A percentile compares a stretch with the other conserved stretches of the same genome.
phyloP scores from a whole-genome alignment of 2,113 vertebrate genomes.

The Turdus rufiventris region DNA sequence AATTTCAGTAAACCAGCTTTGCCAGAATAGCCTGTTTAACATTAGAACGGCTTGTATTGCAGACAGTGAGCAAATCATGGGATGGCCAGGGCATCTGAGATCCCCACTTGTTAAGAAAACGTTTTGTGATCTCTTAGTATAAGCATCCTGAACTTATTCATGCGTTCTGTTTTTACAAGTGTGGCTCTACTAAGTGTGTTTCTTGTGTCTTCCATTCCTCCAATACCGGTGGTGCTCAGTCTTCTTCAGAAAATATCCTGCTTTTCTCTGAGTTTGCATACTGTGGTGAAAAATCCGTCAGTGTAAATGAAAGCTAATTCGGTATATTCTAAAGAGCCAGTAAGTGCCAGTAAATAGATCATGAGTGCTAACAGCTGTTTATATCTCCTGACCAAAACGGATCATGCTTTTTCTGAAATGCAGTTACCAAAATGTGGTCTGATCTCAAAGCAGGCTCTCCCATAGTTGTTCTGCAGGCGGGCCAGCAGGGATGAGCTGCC shows the following conservation, averaged over 20 bases:
- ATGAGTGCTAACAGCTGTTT: not conserved
- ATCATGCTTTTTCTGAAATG: not conserved
- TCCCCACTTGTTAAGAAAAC: not conserved
- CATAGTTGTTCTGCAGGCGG: not conserved
- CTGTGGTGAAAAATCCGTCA: not conserved
- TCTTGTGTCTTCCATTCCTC: not conserved
- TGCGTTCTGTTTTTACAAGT: not conserved
- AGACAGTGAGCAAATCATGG: rapidly evolving
- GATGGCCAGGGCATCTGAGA: not conserved
- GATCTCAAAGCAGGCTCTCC: not conserved
- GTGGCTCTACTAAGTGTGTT: rapidly evolving
- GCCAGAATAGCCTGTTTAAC: rapidly evolving
- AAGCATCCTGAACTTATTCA: rapidly evolving
- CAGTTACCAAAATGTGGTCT: rapidly evolving
- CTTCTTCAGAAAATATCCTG: not conserved
- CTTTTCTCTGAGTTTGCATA: not conserved
- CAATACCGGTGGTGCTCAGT: not conserved
- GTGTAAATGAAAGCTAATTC: not conserved
- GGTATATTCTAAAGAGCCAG: rapidly evolving
- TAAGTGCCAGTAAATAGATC: not conserved
- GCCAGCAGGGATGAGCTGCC: rapidly evolving
- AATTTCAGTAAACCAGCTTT: rapidly evolving
- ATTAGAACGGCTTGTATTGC: not conserved
- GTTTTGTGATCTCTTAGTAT: not conserved
- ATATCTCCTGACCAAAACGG: not conserved